Conservation (phyloP, 2,888 invertebrate species). For the Dendrolimus pini region DNA sequence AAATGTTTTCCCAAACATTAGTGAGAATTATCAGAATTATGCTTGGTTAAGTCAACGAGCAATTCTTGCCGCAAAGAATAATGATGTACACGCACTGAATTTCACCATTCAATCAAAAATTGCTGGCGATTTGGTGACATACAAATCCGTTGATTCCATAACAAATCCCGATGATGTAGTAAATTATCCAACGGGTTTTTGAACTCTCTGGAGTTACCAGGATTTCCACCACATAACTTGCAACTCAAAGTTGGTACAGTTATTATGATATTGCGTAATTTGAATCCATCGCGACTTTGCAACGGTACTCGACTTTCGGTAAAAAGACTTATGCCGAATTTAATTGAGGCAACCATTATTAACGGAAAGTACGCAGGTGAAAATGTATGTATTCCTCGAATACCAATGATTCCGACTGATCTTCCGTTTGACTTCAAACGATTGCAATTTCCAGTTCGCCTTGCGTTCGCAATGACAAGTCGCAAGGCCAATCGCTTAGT, state of each 20-base stretch:
- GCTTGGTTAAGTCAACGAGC: slow-evolving; percentile 25
- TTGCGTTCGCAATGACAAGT: slow-evolving; percentile 15
- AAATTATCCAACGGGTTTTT: too few relatives aligned
- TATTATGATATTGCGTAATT: slow-evolving; percentile 20
- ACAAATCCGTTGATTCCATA: slow-evolving; percentile 16
- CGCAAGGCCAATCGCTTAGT: slow-evolving; percentile 12
- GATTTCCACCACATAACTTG: slow-evolving; percentile 19
- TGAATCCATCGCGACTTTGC: slow-evolving; percentile 19
- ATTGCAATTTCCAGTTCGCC: too few relatives aligned
- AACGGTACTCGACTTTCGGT: slow-evolving; percentile 19
- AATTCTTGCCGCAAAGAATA: slow-evolving; percentile 25
- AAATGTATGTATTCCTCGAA: too few relatives aligned
- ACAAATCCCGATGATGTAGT: slow-evolving; percentile 14
- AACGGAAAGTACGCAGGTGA: too few relatives aligned
- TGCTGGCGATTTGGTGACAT: slow-evolving; percentile 13
- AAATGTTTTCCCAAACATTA: slow-evolving; percentile 20
- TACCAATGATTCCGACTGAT: too few relatives aligned
- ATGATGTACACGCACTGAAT: slow-evolving; percentile 17
- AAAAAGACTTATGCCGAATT: too few relatives aligned
- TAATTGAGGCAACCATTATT: too few relatives aligned
- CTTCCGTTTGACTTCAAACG: too few relatives aligned
- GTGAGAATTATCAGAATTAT: slow-evolving; percentile 18
- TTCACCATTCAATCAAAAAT: slow-evolving; percentile 15
- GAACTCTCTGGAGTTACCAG: slow-evolving; percentile 14
- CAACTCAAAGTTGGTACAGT: slow-evolving; percentile 20